These are phyloP conservation scores for Tigriopus californicus DNA, from an alignment of 2,888 invertebrate species.

Conservation along the genomic window DNA sequence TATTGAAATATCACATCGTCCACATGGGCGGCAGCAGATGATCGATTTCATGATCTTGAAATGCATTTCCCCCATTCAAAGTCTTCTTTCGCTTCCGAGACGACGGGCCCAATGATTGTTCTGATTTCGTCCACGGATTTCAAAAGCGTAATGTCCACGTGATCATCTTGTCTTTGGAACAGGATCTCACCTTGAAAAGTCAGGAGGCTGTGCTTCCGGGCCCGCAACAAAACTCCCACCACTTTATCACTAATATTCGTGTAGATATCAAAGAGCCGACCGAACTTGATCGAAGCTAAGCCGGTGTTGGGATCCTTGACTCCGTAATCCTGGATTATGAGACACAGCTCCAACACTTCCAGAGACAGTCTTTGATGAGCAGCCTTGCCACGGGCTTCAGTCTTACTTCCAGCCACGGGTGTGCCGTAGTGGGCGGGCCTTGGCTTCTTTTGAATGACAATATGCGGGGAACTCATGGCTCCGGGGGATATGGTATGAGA, in stretches of 20 bases:
- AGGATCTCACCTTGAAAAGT: conserved; percentile 12
- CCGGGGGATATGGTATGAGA: no score
- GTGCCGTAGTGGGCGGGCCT: not conserved
- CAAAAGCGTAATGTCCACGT: not conserved
- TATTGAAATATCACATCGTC: no score
- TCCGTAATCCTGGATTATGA: conserved; percentile 4
- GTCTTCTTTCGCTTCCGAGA: not conserved
- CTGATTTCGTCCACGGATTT: not conserved
- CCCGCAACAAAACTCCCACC: conserved; percentile 11
- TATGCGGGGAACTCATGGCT: no score
- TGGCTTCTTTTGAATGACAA: not conserved
- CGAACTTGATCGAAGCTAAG: not conserved
- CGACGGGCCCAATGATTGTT: not conserved
- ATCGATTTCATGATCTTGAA: not conserved
- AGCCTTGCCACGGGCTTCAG: conserved; percentile 1
- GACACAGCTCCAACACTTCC: conserved; percentile 11
- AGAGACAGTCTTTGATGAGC: not conserved
- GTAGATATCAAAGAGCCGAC: conserved; percentile 7
- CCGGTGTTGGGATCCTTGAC: not conserved
- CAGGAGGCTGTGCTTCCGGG: not conserved
- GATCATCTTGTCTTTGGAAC: conserved; percentile 4
- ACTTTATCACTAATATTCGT: conserved; percentile 11
- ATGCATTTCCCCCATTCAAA: not conserved
- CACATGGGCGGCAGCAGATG: no score
- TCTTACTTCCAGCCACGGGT: not conserved